phyloP scores from a whole-genome alignment of 1,140 invertebrate genomes.

The Polyergus mexicanus region DNA sequence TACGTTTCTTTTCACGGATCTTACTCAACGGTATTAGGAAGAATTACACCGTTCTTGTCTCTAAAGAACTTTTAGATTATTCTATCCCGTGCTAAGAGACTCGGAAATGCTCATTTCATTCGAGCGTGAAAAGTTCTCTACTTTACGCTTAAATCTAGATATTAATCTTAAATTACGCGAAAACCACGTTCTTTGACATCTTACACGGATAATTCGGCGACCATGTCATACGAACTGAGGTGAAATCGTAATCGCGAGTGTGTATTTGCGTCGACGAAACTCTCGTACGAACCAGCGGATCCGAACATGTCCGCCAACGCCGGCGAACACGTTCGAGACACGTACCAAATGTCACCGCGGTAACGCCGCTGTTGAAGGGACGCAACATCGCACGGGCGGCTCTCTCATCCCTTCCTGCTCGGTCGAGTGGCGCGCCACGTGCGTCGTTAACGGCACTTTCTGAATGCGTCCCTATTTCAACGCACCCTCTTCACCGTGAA shows the following conservation, averaged over 20 bases:
- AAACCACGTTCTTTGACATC: background rate
- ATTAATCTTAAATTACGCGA: slow-evolving; percentile 28
- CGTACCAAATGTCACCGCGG: slow-evolving; percentile 76
- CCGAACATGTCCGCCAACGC: slow-evolving; percentile 66
- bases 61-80: slow-evolving; percentile 45
- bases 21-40: slow-evolving; percentile 55
- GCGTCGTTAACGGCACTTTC: slow-evolving; percentile 74
- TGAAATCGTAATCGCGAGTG: slow-evolving; percentile 32
- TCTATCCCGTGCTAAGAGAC: slow-evolving; percentile 32
- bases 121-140: slow-evolving; percentile 12
- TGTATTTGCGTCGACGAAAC: slow-evolving; percentile 61
- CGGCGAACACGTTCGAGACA: slow-evolving; percentile 69
- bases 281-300: background rate
- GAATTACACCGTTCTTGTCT: slow-evolving; percentile 49
- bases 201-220: slow-evolving; percentile 36
- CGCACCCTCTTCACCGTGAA: slow-evolving; percentile 32
- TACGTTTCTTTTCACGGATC: slow-evolving; percentile 56
- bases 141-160: slow-evolving; percentile 32
- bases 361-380: slow-evolving; percentile 72
- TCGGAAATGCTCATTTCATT: slow-evolving; percentile 32
- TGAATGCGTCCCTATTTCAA: slow-evolving; percentile 45
- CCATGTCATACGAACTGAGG: background rate
- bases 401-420: slow-evolving; percentile 62
- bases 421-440: slow-evolving; percentile 71
- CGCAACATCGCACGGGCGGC: slow-evolving; percentile 70